Evolutionary conservation across 1,140 invertebrate species (phyloP).

Genomic region (Lethrus apterus): DNA sequence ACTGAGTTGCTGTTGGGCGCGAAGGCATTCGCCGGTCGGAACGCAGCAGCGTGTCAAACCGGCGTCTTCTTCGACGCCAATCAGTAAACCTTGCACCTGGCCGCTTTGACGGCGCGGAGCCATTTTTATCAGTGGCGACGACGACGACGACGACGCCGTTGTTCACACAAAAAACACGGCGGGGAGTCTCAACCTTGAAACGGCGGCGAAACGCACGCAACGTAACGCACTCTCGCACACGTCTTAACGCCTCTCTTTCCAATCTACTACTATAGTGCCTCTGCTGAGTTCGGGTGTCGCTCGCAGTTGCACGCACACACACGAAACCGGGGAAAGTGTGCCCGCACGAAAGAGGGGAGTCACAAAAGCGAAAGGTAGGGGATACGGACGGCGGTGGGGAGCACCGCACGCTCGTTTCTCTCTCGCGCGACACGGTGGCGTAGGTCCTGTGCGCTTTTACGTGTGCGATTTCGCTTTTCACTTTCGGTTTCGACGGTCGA

Average conservation of each 20-base stretch:
- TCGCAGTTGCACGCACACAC: conserved; percentile 22
- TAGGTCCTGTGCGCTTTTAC: conserved; percentile 2
- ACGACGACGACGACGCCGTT: neutral
- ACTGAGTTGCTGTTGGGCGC: conserved; percentile 42
- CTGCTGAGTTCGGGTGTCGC: conserved; percentile 12
- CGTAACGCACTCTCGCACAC: conserved; percentile 15
- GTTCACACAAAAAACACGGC: neutral
- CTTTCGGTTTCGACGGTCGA: conserved; percentile 38
- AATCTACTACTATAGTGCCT: conserved; percentile 33
- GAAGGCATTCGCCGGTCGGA: conserved; percentile 69
- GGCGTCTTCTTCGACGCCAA: conserved; percentile 34
- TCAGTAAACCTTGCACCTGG: conserved; percentile 37
- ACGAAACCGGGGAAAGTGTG: conserved; percentile 31
- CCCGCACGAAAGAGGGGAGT: conserved; percentile 24
- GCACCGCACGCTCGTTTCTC: too few species aligned
- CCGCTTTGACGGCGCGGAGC: conserved; percentile 36
- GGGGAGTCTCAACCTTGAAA: too few species aligned
- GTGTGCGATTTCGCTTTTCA: conserved; percentile 31
- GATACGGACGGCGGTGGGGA: conserved; percentile 15
- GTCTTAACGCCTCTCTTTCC: conserved; percentile 35
- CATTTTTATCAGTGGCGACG: conserved; percentile 21
- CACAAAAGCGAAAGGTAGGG: conserved; percentile 40
- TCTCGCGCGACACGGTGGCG: too few species aligned
- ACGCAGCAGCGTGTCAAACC: conserved; percentile 67
- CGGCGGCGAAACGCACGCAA: conserved; percentile 1